Evolutionary conservation across 2,888 invertebrate species (phyloP), one percentile per base, ranked within the genome.

Genomic region (Teleogryllus oceanicus): DNA sequence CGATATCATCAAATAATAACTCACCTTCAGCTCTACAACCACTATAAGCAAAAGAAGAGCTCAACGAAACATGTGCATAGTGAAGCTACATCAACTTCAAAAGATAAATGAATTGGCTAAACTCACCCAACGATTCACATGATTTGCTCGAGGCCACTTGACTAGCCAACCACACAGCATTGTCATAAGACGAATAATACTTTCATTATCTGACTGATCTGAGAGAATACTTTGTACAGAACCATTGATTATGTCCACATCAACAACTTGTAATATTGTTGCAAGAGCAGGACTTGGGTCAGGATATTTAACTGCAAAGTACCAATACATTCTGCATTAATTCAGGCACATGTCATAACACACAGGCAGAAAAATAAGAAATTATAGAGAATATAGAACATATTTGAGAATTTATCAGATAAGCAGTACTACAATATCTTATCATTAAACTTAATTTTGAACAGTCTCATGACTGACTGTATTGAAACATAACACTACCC

Each of bases 91-190:
- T 21, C 21, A 13, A 77, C 62, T 49, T 87, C 86, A 2, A 83
- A 83, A 91, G 49, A 94, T 86, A 0, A 91, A 92, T 83, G 89
- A 89, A 84, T 94, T 90, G 83, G 92, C 91, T 4, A 91, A 90
- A 84, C 92, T 87, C 2, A 94, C 90, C 90, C 94, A 92, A 13
- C 90, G 88, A 49, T 91, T 91, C 0, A 94, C 87, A 77, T 90
- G 90, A 3, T 91, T 89, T 0, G 92, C 91, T 81, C 89, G 89
- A 49, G 90, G 90, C 89, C 92, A 92, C 80, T 89, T 88, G 1
- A 89, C 88, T 80, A 93, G 86, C 94, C 94, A 94, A n/a, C 87
- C 87, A 84, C 92, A 93, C 1, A 94, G 87, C 77, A 92, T 89
- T 24, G 89, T 88, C 3, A 94, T 87, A 0, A 93, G 92, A 78